A percentile compares a stretch with the other conserved stretches of the same genome.
These are phyloP conservation scores for Muscina levida DNA, from an alignment of 2,888 invertebrate genomes.

Conservation along the genomic window DNA sequence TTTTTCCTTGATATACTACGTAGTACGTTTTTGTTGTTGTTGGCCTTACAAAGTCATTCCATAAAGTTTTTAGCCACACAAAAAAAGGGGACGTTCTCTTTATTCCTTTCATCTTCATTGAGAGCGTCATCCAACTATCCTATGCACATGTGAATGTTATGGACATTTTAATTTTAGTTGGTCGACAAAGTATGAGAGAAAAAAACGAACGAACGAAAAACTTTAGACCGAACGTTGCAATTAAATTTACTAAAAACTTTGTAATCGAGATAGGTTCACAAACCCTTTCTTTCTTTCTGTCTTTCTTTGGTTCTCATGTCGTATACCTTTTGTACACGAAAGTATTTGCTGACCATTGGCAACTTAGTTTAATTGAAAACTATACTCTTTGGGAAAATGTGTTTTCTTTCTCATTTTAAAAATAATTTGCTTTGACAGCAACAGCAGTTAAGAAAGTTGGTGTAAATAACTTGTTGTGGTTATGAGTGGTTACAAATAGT, in stretches of 20 bases:
- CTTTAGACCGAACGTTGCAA: slow-evolving; percentile 18
- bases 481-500: slow-evolving; percentile 15
- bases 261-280: background rate
- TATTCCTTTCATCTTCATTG: background rate
- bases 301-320: no score
- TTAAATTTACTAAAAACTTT: slow-evolving; percentile 29
- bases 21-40: no score
- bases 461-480: slow-evolving; percentile 35
- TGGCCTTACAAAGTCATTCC: background rate
- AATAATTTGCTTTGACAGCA: slow-evolving; percentile 40
- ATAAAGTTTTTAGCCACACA: slow-evolving; percentile 17
- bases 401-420: slow-evolving; percentile 27
- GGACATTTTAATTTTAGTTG: slow-evolving; percentile 10
- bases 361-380: slow-evolving; percentile 37
- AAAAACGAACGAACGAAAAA: background rate
- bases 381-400: slow-evolving; percentile 28
- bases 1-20: background rate
- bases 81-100: background rate
- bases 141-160: background rate
- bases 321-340: background rate
- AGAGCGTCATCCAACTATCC: background rate
- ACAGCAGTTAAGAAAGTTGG: slow-evolving; percentile 33
- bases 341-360: slow-evolving; percentile 2
- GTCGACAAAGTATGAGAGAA: no score
- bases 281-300: background rate